phyloP scores from a whole-genome alignment of 1,140 invertebrate genomes.

The Acyrthosiphon pisum region DNA sequence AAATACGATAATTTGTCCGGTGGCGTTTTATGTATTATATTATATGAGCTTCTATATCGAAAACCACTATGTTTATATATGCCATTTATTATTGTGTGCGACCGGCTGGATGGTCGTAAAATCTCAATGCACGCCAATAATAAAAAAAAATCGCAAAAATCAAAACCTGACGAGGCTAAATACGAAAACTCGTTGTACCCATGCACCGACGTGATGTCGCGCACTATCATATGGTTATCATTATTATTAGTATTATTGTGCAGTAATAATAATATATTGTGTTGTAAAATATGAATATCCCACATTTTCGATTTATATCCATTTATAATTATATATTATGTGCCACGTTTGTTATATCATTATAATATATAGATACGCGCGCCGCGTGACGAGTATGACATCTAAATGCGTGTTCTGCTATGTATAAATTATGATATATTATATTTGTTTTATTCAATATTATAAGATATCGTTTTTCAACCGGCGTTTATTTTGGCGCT shows the following conservation, averaged over 20 bases:
- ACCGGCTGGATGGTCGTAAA: background rate
- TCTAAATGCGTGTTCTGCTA: background rate
- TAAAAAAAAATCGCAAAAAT: conserved; percentile 8
- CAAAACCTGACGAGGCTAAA: background rate
- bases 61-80: background rate
- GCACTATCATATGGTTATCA: too few relatives aligned
- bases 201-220: background rate
- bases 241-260: too few relatives aligned
- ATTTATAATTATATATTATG: background rate
- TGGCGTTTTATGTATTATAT: background rate
- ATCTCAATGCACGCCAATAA: background rate
- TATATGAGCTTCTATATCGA: background rate
- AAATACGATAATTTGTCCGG: conserved; percentile 42
- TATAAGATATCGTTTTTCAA: background rate
- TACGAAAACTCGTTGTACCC: background rate
- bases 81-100: background rate
- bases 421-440: background rate
- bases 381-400: background rate
- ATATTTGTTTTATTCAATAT: background rate
- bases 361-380: background rate
- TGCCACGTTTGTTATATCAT: background rate
- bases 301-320: background rate
- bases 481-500: background rate
- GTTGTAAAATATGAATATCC: background rate
- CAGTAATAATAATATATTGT: background rate